phyloP scores from a whole-genome alignment of 2,797 vertebrate genomes.

The Neomorphus geoffroyi region DNA sequence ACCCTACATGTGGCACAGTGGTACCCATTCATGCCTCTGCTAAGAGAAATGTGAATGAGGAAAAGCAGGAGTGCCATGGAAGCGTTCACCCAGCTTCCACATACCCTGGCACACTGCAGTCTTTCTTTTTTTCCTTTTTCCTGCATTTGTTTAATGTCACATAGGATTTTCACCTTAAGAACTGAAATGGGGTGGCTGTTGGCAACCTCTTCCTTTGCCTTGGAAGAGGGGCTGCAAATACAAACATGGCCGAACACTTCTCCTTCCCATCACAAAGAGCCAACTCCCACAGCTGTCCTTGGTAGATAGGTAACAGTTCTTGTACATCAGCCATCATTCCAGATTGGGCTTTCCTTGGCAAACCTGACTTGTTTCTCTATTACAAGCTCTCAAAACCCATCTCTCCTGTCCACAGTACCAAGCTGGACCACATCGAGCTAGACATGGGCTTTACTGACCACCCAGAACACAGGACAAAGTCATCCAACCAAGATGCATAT shows the following conservation, averaged over 20 bases:
- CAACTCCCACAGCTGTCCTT: accelerated
- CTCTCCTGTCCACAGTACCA: neutral
- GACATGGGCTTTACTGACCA: neutral
- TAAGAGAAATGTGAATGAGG: neutral
- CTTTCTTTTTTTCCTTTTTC: neutral
- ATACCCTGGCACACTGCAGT: neutral
- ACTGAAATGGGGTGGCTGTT: neutral
- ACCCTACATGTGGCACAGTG: neutral
- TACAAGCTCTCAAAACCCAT: neutral
- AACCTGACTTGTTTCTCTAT: neutral
- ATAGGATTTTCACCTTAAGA: neutral
- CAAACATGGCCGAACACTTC: neutral
- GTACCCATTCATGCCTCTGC: neutral
- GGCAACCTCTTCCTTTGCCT: neutral
- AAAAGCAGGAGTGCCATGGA: neutral
- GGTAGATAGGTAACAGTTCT: neutral
- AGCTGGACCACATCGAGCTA: neutral
- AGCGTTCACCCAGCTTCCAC: neutral
- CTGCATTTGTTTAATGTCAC: neutral
- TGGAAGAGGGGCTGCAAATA: neutral
- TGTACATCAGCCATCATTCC: accelerated
- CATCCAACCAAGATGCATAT: neutral
- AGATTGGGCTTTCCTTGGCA: neutral
- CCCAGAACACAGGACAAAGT: neutral
- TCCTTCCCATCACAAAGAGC: neutral